A percentile compares a stretch with the other conserved stretches of the same genome.
Evolutionary conservation across 1,140 invertebrate genomes (phyloP).

Genomic region (Aphidius gifuensis): DNA sequence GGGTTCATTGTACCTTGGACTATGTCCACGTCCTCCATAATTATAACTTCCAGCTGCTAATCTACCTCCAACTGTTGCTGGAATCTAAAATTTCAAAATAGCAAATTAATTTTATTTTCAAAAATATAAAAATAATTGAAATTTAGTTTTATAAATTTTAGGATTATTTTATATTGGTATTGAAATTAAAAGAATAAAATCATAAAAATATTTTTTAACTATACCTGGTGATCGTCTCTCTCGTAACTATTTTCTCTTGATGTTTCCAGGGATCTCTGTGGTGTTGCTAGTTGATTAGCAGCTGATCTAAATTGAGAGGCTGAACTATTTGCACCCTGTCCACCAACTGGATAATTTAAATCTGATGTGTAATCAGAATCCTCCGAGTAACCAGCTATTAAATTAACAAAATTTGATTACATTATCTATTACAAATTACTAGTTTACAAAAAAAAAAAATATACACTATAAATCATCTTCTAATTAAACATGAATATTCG

Average conservation of each 20-base stretch:
- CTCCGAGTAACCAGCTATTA: slow-evolving; percentile 90
- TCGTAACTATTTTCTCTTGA: slow-evolving; percentile 83
- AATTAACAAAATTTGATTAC: slow-evolving; percentile 4
- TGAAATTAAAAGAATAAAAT: too few relatives aligned
- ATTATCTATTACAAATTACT: slow-evolving; percentile 1
- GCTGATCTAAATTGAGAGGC: slow-evolving; percentile 78
- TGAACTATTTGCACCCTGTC: slow-evolving; percentile 80
- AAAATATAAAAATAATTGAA: slow-evolving; percentile 1
- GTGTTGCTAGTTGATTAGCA: slow-evolving; percentile 74
- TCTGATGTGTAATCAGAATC: slow-evolving; percentile 97
- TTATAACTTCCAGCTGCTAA: slow-evolving; percentile 44
- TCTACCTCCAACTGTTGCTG: slow-evolving; percentile 38
- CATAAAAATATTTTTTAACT: not conserved
- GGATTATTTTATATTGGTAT: too few relatives aligned
- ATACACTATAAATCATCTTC: not conserved
- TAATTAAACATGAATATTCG: too few relatives aligned
- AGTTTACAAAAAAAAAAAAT: not conserved
- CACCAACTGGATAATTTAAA: slow-evolving; percentile 86
- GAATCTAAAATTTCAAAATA: slow-evolving; percentile 35
- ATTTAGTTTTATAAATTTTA: too few relatives aligned
- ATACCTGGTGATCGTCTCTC: slow-evolving; percentile 64
- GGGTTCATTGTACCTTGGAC: slow-evolving; percentile 52
- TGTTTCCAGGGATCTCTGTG: slow-evolving; percentile 74
- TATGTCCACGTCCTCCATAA: slow-evolving; percentile 51
- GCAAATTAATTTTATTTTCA: too few relatives aligned